Evolutionary conservation across 2,113 vertebrate species (phyloP), one percentile per base, ranked within the genome.

Genomic region (Bambusicola thoracicus): DNA sequence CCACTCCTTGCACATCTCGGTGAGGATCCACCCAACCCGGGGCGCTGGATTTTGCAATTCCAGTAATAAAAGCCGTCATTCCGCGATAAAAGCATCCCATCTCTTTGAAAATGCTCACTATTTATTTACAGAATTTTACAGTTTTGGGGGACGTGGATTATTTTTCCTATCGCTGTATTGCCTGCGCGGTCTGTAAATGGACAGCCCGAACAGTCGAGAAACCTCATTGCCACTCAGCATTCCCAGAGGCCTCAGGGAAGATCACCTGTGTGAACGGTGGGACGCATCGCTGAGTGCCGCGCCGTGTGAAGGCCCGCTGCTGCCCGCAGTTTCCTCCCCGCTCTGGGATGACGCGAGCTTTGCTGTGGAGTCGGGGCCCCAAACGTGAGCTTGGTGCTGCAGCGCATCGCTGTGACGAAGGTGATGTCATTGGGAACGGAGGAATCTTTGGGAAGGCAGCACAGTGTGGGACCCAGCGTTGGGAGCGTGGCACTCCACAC

Each of bases 391-490:
- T 4, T 11, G 2, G 5, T 90, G 70, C 87, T 95, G 96, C 95
- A 91, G 85, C 63, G 92, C 94, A 11, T 43, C 84, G 17, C 72
- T 2, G 29, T 13, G 49, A 11, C 15, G 11, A 0, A 14, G 87
- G 55, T 92, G 95, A 92, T 76, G 72, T 95, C 91, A 93, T 41
- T 55, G 92, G 66, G 58, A 92, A 49, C 59, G 55, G 83, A 76
- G 67, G 10, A 67, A 63, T 13, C 3, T 55, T 44, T 53, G 59
- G 69, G 22, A 89, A 87, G 46, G 77, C 85, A 2, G n/a, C 43
- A 5, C 62, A 8, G 91, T 12, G 75, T 17, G 82, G 87, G 87
- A 80, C 87, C 46, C 5, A 3, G 70, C 46, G 6, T 36, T 55
- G 3, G 85, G 11, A 48, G 81, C 73, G 80, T 80, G 77, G 44